Evolutionary conservation across 2,113 vertebrate genomes (phyloP), one percentile per base, ranked within the genome.

Genomic region (Forbesichthys agassizii): DNA sequence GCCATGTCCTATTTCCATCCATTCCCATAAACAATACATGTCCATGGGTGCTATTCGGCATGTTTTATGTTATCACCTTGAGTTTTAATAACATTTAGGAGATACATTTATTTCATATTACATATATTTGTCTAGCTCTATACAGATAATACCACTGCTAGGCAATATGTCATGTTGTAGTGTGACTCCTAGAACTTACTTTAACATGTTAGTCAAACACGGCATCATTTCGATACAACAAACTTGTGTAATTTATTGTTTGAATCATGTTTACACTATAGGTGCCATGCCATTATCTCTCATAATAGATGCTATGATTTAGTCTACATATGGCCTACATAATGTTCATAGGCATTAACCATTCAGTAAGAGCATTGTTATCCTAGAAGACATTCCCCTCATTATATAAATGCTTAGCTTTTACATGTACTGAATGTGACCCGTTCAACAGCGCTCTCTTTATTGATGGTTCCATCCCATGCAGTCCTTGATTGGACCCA

Each of bases 321-420:
- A 49, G 66, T 58, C 64, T 11, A 51, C 51, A 69, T 83, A 79
- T 33, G 2, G 64, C 72, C 74, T 78, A 69, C 69, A 63, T 75
- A 16, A 18, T 74, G 82, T 75, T 68, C 63, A 68, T 64, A 60
- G 67, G 72, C 64, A 82, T 85, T 69, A 68, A 76, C 65, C 68
- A 68, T 10, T 49, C 12, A 9, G 12, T 10, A 78, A 57, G 59
- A 74, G 74, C 64, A 78, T 83, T 68, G 78, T 88, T 65, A 63
- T 77, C 69, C 66, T 63, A 47, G 65, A 78, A 80, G 63, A 78
- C 11, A 27, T 27, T 27, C 2, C 27, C 27, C 27, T 27, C 27
- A 27, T 1, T 27, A 27, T 27, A 27, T 27, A 27, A 27, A 27
- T 27, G 27, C 27, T 27, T 27, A 27, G 27, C 27, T 27, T 3